phyloP scores from a whole-genome alignment of 2,113 vertebrate genomes.

The Sphaerodactylus townsendi region DNA sequence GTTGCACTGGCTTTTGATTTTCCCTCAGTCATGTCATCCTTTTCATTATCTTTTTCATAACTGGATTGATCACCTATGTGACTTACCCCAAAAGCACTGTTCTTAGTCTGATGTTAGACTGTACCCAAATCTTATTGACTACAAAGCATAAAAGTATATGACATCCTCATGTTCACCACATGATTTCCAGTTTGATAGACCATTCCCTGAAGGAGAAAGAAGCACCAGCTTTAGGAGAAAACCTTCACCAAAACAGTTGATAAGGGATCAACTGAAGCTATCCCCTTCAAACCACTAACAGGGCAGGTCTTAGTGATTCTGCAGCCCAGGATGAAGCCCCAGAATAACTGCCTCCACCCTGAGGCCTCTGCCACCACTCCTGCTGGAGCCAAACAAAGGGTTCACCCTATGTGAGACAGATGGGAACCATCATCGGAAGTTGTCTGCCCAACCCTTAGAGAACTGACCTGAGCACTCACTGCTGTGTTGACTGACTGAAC shows the following conservation, averaged over 20 bases:
- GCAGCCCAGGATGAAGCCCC: too few relatives aligned
- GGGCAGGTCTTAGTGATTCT: too few relatives aligned
- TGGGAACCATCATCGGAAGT: too few relatives aligned
- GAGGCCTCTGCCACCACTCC: too few relatives aligned
- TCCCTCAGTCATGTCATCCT: background rate
- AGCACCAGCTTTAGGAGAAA: too few relatives aligned
- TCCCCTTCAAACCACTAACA: background rate
- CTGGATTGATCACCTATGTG: background rate
- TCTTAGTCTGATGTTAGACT: background rate
- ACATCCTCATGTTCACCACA: background rate
- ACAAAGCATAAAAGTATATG: background rate
- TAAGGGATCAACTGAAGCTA: background rate
- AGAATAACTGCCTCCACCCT: too few relatives aligned
- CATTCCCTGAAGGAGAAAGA: background rate
- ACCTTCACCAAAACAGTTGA: background rate
- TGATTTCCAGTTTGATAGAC: background rate
- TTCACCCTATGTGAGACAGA: too few relatives aligned
- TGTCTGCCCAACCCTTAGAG: too few relatives aligned
- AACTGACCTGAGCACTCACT: too few relatives aligned
- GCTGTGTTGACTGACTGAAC: too few relatives aligned
- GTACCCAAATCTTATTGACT: background rate
- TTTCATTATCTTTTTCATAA: background rate
- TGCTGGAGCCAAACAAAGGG: too few relatives aligned
- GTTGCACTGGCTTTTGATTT: background rate
- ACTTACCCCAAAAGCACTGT: background rate